Conservation (phyloP, 2,888 invertebrate genomes). For the Theodoxus fluviatilis region DNA sequence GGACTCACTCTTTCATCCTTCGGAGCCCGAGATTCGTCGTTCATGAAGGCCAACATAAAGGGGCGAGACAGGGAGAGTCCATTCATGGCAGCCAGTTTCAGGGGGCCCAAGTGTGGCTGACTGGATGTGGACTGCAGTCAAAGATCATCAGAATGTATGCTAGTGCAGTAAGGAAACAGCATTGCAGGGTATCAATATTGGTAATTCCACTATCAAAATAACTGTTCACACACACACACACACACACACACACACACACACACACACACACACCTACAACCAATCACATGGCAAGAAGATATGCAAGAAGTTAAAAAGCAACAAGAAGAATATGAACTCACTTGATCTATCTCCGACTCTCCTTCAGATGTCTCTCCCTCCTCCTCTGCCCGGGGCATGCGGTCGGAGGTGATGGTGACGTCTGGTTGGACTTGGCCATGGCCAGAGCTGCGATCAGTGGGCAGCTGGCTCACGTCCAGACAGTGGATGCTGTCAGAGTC, state of each 20-base stretch:
- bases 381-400: no score
- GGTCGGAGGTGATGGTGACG: background rate
- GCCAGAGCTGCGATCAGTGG: background rate
- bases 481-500: constrained; percentile 23
- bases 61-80: constrained; percentile 62
- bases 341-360: no score
- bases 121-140: no score
- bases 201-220: background rate
- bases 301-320: background rate
- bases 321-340: no score
- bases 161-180: no score
- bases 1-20: constrained; percentile 62
- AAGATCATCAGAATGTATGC: no score
- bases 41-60: constrained; percentile 57
- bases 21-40: constrained; percentile 59
- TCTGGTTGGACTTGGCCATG: background rate
- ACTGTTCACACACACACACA: background rate
- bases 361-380: no score
- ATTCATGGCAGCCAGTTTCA: constrained; percentile 65
- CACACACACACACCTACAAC: background rate
- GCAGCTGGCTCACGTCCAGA: constrained; percentile 16
- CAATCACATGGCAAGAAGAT: background rate
- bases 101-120: constrained; percentile 55
- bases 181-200: no score
- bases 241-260: constrained; percentile 21